Conservation (phyloP, 2,113 vertebrate species). For the Rhea americana region DNA sequence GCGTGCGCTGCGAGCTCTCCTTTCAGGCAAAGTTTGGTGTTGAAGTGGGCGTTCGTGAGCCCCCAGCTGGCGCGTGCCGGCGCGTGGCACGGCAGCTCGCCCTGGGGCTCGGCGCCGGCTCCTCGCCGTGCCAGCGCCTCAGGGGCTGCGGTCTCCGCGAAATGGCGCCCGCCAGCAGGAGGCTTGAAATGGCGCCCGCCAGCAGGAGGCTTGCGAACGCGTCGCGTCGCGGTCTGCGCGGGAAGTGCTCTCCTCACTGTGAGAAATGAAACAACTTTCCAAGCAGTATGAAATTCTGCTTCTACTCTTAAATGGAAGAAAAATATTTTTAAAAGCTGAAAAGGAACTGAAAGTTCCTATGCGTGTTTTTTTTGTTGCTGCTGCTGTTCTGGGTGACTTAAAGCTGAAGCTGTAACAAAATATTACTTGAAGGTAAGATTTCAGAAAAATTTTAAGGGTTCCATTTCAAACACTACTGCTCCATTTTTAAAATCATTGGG, state of each 20-base stretch:
- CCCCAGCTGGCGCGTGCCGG: slow-evolving; percentile 66
- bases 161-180: slow-evolving; percentile 6
- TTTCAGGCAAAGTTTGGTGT: slow-evolving; percentile 62
- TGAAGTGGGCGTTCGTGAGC: slow-evolving; percentile 50
- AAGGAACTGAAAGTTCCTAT: background rate
- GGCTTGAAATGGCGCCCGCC: background rate
- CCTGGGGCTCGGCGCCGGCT: slow-evolving; percentile 35
- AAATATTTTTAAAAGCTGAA: background rate
- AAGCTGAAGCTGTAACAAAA: no score
- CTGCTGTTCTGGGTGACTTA: background rate
- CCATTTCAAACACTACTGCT: background rate
- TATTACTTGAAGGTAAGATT: background rate
- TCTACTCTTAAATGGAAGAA: background rate
- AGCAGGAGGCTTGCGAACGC: background rate
- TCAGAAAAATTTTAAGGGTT: background rate
- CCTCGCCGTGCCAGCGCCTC: slow-evolving; percentile 1
- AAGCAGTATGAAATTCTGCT: background rate
- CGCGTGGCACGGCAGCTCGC: slow-evolving; percentile 29
- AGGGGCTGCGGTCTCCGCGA: background rate
- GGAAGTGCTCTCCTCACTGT: background rate
- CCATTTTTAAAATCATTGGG: no score
- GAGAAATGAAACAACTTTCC: background rate
- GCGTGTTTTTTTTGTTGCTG: background rate
- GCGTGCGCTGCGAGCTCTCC: slow-evolving; percentile 42
- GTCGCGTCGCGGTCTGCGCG: background rate